Evolutionary conservation across 1,140 invertebrate genomes (phyloP), one percentile per base, ranked within the genome.

Genomic region (Stegodyphus mimosarum): DNA sequence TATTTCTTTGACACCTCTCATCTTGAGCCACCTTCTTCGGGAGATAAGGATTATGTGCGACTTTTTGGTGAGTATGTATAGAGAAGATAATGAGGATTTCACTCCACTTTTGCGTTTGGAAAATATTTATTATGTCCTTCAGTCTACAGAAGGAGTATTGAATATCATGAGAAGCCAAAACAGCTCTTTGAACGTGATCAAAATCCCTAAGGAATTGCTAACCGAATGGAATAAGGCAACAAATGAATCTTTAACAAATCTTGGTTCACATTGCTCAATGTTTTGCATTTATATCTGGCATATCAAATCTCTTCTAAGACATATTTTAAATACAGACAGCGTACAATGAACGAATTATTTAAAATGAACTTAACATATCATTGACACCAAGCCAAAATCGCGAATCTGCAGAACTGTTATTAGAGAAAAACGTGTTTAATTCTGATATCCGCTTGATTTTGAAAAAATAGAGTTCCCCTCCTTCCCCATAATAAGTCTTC

Each of bases 261-360:
- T 80, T 9, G 78, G 78, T 33, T 13, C 33, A 9, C 78, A 71
- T 53, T 71, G 70, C 9, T 67, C 78, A 9, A 71, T 80, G 78
- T 80, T 55, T 80, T 80, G 67, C 17, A 60, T 80, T 33, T 80
- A 80, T 72, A 52, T 80, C 9, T 80, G 78, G 78, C n/a, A 71
- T 71, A 33, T 80, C 6, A 80, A 80, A 50, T 48, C 51, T n/a
- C 15, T 60, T n/a, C 33, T 80, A 64, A 53, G 49, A 18, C n/a
- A 55, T 13, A 18, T 77, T 15, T 66, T 77, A 50, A 10, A 7
- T 11, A 4, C 13, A 33, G 33, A 33, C 33, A 3, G 33, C 33
- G 33, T 33, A 33, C 3, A 33, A 33, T 33, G 33, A 33, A 33
- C 33, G 33, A 3, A 33, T 33, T 33, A 33, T 33, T 33, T 1